Base-by-base conservation (phyloP, 1,140 invertebrate species). In the Megalopta genalis region DNA sequence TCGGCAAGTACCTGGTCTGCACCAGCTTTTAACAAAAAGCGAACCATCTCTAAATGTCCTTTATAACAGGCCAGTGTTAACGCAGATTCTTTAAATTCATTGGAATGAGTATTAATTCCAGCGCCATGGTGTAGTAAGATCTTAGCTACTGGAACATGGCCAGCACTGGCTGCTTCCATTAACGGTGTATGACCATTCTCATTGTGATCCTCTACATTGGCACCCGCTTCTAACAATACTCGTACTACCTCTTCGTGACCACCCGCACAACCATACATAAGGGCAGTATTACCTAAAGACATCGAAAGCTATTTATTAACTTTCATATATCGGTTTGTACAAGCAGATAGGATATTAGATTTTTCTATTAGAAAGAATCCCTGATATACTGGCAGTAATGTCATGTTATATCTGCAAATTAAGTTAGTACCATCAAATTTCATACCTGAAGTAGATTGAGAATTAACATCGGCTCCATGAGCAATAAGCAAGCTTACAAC, bases 141-240 rank as follows among this genome's bases (percentile, higher is more conserved):
- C 94, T 97, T 97, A 0, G 98, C 98, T 2, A 99, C 98, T 86
- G 96, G 96, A 68, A 99, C 98, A 94, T 99, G 98, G 0, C 99
- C 99, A 16, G 98, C 98, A 82, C 97, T 98, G 46, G 99, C 98
- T 16, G 99, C 98, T 94, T 99, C 99, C 98, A 99, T 99, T 57
- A 99, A 94, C 32, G 99, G 98, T 63, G 99, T 99, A 93, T 99
- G 99, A 18, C 98, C 98, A 93, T 99, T 99, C 93, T 99, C 98
- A 94, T 99, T 99, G 92, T 99, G 98, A 93, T 99, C 98, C 93
- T 99, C 99, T 14, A 99, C 98, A 93, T 99, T 98, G 76, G 98
- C 98, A 74, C 97, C 97, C 88, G 96, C 95, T 87, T 98, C 96
- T 42, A 99, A 94, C 65, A 99, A 93, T 69, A 97, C 96, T 90